Base-by-base conservation (phyloP, 2,797 vertebrate genomes). In the Bradypodion pumilum region DNA sequence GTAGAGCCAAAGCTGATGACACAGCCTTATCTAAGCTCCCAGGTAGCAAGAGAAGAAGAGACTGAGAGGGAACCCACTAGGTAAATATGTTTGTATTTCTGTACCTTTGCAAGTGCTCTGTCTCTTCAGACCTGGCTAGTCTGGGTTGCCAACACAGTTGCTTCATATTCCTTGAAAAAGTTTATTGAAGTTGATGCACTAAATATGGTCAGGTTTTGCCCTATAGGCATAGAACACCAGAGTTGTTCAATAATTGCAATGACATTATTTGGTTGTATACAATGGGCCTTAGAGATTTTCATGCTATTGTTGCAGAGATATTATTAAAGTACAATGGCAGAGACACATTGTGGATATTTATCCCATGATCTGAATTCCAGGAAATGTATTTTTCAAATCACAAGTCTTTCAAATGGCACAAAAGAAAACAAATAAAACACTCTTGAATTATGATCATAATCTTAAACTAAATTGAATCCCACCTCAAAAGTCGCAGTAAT, bases 361-460 rank as follows among this genome's bases (percentile, higher is more conserved):
- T 78, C n/a, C 12, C 4, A 15, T 84, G 60, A 8, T 89, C 83
- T 80, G 21, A 86, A 88, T 27, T 88, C 49, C 72, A 82, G 40
- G 21, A 73, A 49, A 70, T 12, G 4, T 23, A 87, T 84, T n/a
- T 91, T 69, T 62, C 88, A 66, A 70, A 84, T 74, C 42, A 1
- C 81, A 76, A 74, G 27, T 87, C 7, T 89, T 76, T 56, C 82
- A 42, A 56, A 0, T 7, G 80, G 4, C 49, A 69, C 27, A 70
- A 49, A 89, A 83, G 16, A 74, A 80, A 84, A 25, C 44, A 86
- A 84, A 86, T 65, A 27, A 0, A 87, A 91, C 81, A 81, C 13
- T 35, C 82, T 87, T 0, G 2, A 88, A n/a, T 35, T 82, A 74
- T 76, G 72, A 3, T 60, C 23, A 9, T 82, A 63, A 42, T 80